A percentile compares a stretch with the other conserved stretches of the same genome.
phyloP scores from a whole-genome alignment of 2,888 invertebrate species.

The Cancer borealis region DNA sequence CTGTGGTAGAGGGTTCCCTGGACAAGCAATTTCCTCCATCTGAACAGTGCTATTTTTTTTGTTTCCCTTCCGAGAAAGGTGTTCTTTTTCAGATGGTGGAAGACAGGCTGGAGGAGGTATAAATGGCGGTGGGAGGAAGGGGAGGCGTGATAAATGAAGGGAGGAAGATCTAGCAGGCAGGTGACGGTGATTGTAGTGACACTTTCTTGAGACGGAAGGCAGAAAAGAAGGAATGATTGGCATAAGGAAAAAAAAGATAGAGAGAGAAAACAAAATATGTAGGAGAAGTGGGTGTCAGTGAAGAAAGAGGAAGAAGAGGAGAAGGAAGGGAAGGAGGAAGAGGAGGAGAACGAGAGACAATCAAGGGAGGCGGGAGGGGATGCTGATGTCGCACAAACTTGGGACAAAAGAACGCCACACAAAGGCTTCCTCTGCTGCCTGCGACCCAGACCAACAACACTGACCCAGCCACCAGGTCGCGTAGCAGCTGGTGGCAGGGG shows the following conservation, averaged over 20 bases:
- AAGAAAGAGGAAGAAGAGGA: not conserved
- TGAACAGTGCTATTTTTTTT: not conserved
- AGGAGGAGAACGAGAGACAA: not conserved
- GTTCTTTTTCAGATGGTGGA: not conserved
- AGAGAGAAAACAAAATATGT: too few relatives aligned
- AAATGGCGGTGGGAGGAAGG: not conserved
- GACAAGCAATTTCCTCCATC: not conserved
- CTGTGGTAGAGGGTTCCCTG: not conserved
- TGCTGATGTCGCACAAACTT: not conserved
- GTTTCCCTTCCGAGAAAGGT: not conserved
- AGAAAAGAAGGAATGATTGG: not conserved
- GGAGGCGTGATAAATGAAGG: not conserved
- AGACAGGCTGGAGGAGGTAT: not conserved
- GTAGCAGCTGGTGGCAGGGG: not conserved
- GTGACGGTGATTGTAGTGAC: not conserved
- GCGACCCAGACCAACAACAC: not conserved
- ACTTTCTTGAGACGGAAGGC: not conserved
- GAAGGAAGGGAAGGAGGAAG: slow-evolving; percentile 26
- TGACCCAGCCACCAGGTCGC: not conserved
- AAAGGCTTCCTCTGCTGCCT: not conserved
- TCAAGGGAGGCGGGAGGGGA: not conserved
- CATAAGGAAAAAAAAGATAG: not conserved
- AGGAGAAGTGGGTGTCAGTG: too few relatives aligned
- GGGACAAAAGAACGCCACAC: not conserved
- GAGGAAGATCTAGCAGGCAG: not conserved